Evolutionary conservation across 2,797 vertebrate species (phyloP).

Genomic region (Parauchenoglanis ngamensis): DNA sequence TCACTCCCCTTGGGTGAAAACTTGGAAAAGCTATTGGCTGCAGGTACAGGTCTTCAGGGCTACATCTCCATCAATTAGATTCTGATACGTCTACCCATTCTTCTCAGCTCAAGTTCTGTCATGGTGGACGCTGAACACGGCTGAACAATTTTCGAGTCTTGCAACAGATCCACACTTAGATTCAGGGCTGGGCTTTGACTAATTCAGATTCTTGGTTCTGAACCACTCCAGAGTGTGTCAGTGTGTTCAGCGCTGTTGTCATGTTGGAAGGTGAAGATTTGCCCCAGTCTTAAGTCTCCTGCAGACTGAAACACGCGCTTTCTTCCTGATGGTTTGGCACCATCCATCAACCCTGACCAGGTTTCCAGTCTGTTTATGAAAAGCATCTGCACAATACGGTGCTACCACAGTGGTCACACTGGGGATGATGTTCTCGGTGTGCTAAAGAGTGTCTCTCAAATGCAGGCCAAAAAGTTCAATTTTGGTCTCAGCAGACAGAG

Average conservation of each 20-base stretch:
- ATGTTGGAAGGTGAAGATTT: too few relatives aligned
- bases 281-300: too few relatives aligned
- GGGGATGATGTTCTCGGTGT: background rate
- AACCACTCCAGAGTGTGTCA: background rate
- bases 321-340: background rate
- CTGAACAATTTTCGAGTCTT: background rate
- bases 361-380: background rate
- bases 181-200: background rate
- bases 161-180: background rate
- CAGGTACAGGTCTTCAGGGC: background rate
- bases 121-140: background rate
- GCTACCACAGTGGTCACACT: background rate
- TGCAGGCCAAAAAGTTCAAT: background rate
- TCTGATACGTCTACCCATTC: too few relatives aligned
- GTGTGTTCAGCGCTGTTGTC: background rate
- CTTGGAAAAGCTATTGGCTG: background rate
- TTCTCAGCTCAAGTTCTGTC: background rate
- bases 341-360: background rate
- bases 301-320: too few relatives aligned
- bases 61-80: background rate
- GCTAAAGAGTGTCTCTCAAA: background rate
- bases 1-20: background rate
- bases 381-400: background rate
- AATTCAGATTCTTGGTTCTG: background rate
- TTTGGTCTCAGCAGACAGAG: too few relatives aligned